A percentile compares a stretch with the other conserved stretches of the same genome.
Evolutionary conservation across 2,797 vertebrate species (phyloP).

Genomic region (Otus scops): DNA sequence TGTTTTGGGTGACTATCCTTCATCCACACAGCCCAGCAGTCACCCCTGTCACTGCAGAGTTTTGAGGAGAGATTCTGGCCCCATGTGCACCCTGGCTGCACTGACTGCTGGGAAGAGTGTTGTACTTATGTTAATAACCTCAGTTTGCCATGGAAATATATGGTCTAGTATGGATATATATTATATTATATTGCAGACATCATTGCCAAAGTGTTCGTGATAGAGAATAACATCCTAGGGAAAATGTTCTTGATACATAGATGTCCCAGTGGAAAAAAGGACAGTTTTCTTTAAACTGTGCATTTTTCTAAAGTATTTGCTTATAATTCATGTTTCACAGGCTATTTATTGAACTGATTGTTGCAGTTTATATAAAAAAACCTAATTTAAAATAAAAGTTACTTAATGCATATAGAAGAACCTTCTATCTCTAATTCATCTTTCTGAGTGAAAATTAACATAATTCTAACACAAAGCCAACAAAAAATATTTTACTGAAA

Average conservation of each 20-base stretch:
- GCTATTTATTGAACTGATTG: not conserved
- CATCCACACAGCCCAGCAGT: not conserved
- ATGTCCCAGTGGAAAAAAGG: not conserved
- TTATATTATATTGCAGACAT: not conserved
- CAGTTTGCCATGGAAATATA: not conserved
- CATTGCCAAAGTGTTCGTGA: not conserved
- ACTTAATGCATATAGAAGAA: not conserved
- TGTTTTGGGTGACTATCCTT: not conserved
- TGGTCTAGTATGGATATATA: not conserved
- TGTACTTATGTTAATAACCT: not conserved
- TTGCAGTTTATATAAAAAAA: not conserved
- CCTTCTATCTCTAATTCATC: not conserved
- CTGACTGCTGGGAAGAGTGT: not conserved
- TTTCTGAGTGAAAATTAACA: not conserved
- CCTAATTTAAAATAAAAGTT: not conserved
- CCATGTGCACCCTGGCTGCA: accelerated
- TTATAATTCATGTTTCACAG: not conserved
- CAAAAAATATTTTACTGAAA: not conserved
- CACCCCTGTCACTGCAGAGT: not conserved
- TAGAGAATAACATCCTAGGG: not conserved
- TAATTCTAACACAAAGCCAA: not conserved
- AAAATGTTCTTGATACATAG: not conserved
- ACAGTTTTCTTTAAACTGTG: not conserved
- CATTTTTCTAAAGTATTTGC: not conserved
- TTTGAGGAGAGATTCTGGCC: not conserved